phyloP scores from a whole-genome alignment of 2,888 invertebrate species.

The Eutolmus rufibarbis region DNA sequence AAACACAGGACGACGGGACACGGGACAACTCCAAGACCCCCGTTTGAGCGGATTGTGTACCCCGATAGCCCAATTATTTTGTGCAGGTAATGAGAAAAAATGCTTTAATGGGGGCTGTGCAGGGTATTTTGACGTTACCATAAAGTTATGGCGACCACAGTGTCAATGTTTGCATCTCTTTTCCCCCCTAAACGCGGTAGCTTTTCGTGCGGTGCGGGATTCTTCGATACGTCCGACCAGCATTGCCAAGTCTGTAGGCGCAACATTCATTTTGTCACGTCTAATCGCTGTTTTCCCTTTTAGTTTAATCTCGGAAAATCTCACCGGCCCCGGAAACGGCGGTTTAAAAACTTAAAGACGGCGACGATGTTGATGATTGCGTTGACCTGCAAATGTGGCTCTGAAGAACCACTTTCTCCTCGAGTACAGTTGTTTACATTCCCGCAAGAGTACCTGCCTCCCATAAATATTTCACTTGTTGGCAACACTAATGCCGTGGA shows the following conservation, averaged over 20 bases:
- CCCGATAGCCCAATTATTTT: not conserved
- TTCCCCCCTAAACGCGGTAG: not conserved
- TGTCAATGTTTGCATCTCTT: slow-evolving; percentile 5
- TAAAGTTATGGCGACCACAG: slow-evolving; percentile 17
- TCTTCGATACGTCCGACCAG: not conserved
- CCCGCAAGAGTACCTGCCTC: not conserved
- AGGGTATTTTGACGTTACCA: slow-evolving; percentile 35
- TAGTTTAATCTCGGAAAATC: not conserved
- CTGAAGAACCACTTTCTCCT: not conserved
- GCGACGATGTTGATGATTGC: not conserved
- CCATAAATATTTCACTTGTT: slow-evolving; percentile 16
- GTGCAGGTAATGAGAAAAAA: slow-evolving; percentile 18
- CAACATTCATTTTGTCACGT: not conserved
- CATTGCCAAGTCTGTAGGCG: not conserved
- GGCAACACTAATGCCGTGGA: not conserved
- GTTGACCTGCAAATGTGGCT: not conserved
- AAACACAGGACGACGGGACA: not conserved
- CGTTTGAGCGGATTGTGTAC: not conserved
- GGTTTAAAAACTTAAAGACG: not conserved
- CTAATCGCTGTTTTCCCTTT: not conserved
- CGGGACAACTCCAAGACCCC: not conserved
- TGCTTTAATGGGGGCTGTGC: slow-evolving; percentile 2
- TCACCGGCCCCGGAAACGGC: not conserved
- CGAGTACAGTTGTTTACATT: not conserved
- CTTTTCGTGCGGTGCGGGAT: not conserved